Conservation (phyloP, 2,113 vertebrate genomes). For the Cricetomys ansorgei region DNA sequence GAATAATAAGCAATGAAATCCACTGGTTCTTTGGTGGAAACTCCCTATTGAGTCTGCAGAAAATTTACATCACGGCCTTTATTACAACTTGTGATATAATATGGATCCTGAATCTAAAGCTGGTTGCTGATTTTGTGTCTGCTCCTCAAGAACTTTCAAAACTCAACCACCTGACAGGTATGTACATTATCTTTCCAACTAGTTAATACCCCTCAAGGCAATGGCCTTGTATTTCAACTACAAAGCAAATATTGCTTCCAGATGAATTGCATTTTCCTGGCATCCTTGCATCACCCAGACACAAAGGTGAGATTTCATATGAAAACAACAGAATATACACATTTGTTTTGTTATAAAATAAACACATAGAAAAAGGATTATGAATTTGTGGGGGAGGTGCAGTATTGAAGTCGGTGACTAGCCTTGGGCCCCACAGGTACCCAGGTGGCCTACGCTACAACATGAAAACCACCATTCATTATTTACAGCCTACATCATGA, state of each 20-base stretch:
- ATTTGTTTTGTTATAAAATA: not conserved
- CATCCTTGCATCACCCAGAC: not conserved
- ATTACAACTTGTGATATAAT: not conserved
- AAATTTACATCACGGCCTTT: not conserved
- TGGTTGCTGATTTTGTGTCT: not conserved
- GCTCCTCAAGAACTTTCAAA: not conserved
- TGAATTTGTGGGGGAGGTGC: not conserved
- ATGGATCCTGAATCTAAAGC: not conserved
- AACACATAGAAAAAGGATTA: not conserved
- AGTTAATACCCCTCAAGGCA: not conserved
- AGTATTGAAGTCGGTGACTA: not conserved
- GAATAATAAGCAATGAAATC: not conserved
- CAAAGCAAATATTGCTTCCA: slow-evolving; percentile 9
- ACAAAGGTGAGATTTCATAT: not conserved
- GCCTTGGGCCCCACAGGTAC: slow-evolving; percentile 61
- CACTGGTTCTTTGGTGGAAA: not conserved
- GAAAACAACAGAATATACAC: not conserved
- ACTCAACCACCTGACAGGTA: not conserved
- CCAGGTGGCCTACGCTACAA: slow-evolving; percentile 62
- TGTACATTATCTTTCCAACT: not conserved
- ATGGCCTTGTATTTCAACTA: not conserved
- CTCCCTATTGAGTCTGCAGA: not conserved
- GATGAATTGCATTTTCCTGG: not conserved
- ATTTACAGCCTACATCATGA: slow-evolving; percentile 53
- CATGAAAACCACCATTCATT: slow-evolving; percentile 68